Evolutionary conservation across 2,888 invertebrate species (phyloP), one percentile per base, ranked within the genome.

Genomic region (Ophion ellenae): DNA sequence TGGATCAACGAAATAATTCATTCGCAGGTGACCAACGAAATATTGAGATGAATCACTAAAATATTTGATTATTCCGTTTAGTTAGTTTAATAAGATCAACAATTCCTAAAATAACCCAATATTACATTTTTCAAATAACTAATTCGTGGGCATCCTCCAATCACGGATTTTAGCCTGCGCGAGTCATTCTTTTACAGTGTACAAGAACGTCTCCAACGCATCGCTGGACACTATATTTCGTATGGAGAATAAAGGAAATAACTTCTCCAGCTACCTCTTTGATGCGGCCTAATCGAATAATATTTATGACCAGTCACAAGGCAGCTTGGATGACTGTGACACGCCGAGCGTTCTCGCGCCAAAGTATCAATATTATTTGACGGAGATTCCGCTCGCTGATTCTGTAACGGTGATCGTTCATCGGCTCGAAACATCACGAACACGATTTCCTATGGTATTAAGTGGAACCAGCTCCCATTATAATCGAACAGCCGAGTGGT

Each of bases 341-440:
- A 28, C 61, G 57, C 61, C 40, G 75, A 61, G 20, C 64, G 61
- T 67, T 66, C 53, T 67, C 64, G 17, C 11, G 57, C 20, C 10
- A n/a, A 63, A 66, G 24, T 64, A 73, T 87, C 77, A 86, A 86
- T 76, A 83, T 83, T 79, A 84, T 84, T 64, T n/a, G 81, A 86
- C 61, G 57, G 73, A 80, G 73, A 80, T 80, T 82, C 53, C 63
- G 73, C 70, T 14, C 20, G 28, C 32, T 66, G 74, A 40, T 77
- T 64, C 61, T 75, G 32, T 57, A 81, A 75, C 74, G 70, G 63
- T 59, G 47, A 45, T 53, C 61, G 64, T 73, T 69, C 14, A 24
- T 63, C 53, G 66, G 28, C 10, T 73, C 59, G 40, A 70, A 57
- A 32, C n/a, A 64, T 45, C 14, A n/a, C 40, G 40, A 45, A 36